These are phyloP conservation scores for Melanostoma mellinum DNA, from an alignment of 2,888 invertebrate genomes.

Conservation along the genomic window DNA sequence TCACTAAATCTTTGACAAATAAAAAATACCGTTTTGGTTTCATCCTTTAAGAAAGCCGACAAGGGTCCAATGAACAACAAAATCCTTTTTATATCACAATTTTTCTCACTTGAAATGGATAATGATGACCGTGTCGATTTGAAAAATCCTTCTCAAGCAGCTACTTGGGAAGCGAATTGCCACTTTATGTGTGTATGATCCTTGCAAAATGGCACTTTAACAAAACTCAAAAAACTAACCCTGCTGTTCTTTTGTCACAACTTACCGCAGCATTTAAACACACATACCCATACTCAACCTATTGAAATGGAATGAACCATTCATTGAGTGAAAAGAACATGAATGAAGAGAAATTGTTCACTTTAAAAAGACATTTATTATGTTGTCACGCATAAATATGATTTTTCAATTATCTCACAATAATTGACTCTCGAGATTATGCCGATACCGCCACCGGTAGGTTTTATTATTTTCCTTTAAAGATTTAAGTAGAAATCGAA, in stretches of 20 bases:
- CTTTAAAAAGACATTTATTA: conserved; percentile 27
- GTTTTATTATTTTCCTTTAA: not conserved
- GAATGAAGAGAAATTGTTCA: conserved; percentile 42
- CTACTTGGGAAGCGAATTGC: conserved; percentile 52
- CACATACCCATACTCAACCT: not conserved
- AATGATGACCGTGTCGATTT: conserved; percentile 52
- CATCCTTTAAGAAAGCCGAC: not conserved
- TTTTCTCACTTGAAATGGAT: conserved; percentile 56
- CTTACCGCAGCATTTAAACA: conserved; percentile 35
- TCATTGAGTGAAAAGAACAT: conserved; percentile 34
- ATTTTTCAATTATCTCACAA: conserved; percentile 62
- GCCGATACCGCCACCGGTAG: not conserved
- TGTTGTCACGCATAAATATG: conserved; percentile 64
- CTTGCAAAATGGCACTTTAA: conserved; percentile 33
- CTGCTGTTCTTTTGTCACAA: conserved; percentile 57
- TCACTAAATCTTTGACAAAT: too few relatives aligned
- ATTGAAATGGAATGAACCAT: conserved; percentile 6
- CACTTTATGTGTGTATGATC: conserved; percentile 29
- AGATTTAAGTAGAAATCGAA: not conserved
- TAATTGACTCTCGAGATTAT: conserved; percentile 36
- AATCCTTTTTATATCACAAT: conserved; percentile 54
- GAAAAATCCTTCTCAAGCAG: conserved; percentile 27
- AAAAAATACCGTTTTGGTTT: too few relatives aligned
- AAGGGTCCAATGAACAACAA: conserved; percentile 24
- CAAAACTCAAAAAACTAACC: conserved; percentile 35